These are phyloP conservation scores for Patiria miniata DNA, from an alignment of 35 echinoderm and acorn worm genomes.

Conservation along the genomic window DNA sequence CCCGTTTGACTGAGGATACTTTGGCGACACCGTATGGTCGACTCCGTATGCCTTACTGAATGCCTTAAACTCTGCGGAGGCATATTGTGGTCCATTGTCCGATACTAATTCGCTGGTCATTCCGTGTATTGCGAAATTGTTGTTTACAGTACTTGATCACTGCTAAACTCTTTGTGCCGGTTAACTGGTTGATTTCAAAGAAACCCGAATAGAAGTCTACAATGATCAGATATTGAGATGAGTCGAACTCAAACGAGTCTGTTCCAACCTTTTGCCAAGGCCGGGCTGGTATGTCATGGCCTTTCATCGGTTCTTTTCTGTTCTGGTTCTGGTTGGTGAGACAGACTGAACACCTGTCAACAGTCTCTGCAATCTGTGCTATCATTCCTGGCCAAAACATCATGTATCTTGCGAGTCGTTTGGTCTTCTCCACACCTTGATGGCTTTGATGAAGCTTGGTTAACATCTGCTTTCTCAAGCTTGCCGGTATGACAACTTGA, in stretches of 20 bases:
- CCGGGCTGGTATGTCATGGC: slow-evolving; percentile 35
- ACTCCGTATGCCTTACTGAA: slow-evolving; percentile 32
- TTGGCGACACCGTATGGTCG: slow-evolving; percentile 44
- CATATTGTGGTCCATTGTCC: neutral
- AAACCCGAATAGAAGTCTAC: slow-evolving; percentile 57
- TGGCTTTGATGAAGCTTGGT: slow-evolving; percentile 61
- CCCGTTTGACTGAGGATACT: slow-evolving; percentile 63
- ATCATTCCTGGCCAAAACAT: slow-evolving; percentile 68
- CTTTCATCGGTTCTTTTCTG: slow-evolving; percentile 58
- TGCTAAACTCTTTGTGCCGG: slow-evolving; percentile 26
- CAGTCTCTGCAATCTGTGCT: slow-evolving; percentile 33
- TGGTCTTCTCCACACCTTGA: slow-evolving; percentile 58
- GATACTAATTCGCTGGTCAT: neutral
- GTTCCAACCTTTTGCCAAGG: slow-evolving; percentile 65
- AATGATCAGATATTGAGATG: slow-evolving; percentile 44
- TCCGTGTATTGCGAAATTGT: neutral
- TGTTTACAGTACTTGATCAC: slow-evolving; percentile 29
- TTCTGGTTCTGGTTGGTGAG: slow-evolving; percentile 25
- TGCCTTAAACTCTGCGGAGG: neutral
- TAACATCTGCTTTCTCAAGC: slow-evolving; percentile 21
- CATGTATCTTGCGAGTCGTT: slow-evolving; percentile 48
- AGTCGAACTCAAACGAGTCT: slow-evolving; percentile 48
- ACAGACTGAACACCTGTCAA: slow-evolving; percentile 40
- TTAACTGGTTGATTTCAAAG: slow-evolving; percentile 58
- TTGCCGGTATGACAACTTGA: slow-evolving; percentile 42